Evolutionary conservation across 1,140 invertebrate species (phyloP), one percentile per base, ranked within the genome.

Genomic region (Eciton burchellii): DNA sequence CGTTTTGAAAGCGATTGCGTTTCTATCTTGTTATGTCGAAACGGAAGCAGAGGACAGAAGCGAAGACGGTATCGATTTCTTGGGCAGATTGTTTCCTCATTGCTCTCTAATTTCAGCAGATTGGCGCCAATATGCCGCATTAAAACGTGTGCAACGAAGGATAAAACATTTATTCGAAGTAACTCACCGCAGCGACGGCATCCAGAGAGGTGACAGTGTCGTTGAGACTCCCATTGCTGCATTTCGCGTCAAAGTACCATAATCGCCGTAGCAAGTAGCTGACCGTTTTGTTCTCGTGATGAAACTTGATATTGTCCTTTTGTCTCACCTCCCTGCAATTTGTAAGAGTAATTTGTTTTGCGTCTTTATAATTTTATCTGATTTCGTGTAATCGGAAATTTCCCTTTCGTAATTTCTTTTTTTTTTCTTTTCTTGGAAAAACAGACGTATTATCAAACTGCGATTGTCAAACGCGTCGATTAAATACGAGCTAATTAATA

Each of bases 121-220:
- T 54, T 41, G 29, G 26, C 11, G 35, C 29, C 6, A 56, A 56
- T 68, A 56, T 68, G 56, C 11, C 45, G 29, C 49, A 65, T 0
- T 76, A 43, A 66, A 29, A 2, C n/a, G n/a, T n/a, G 43, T 26
- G 5, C n/a, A 12, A 76, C 14, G 72, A 74, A 72, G 71, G 43
- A 73, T 70, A 2, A 4, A 73, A 60, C n/a, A n/a, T n/a, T n/a
- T n/a, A n/a, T n/a, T n/a, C n/a, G n/a, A n/a, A n/a, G n/a, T 16
- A 81, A 65, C 96, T 96, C 90, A 98, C 98, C 92, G 97, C 94
- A 43, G 97, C 96, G 9, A 98, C 96, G 8, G 96, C 95, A 92
- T 99, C 99, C 3, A 99, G 91, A 3, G 97, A 97, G 0, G 95
- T 96, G 72, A 99, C 95, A 3, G 95, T 93, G 89, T 99, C 98